A percentile compares a stretch with the other conserved stretches of the same genome.
Evolutionary conservation across 2,888 invertebrate species (phyloP).

Genomic region (Suillia variegata): DNA sequence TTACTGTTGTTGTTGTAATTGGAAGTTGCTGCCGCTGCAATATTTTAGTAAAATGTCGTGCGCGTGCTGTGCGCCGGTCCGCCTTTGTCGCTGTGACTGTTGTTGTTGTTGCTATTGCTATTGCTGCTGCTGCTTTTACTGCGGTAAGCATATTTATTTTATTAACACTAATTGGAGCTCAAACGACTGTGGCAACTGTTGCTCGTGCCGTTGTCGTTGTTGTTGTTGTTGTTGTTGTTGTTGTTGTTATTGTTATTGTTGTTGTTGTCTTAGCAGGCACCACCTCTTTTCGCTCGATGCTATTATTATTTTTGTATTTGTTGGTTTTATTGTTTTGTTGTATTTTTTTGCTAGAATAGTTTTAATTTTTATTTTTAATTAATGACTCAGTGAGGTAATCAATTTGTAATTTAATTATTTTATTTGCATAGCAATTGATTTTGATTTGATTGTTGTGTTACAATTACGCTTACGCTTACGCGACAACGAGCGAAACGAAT

Average conservation of each 20-base stretch:
- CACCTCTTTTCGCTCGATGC: too few species aligned
- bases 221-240: neutral
- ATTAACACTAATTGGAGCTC: constrained; percentile 16
- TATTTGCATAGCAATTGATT: constrained; percentile 54
- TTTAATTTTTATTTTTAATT: constrained; percentile 38
- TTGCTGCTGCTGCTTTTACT: constrained; percentile 2
- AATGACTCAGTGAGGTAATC: constrained; percentile 55
- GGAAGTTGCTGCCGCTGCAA: neutral
- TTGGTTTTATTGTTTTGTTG: neutral
- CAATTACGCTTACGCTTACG: neutral
- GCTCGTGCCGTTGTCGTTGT: neutral
- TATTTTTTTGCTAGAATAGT: neutral
- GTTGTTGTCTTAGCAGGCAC: constrained; percentile 12
- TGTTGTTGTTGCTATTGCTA: neutral
- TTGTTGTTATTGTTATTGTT: constrained; percentile 9
- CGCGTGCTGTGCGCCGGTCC: neutral
- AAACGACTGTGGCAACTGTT: too few species aligned
- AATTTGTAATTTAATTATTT: constrained; percentile 55
- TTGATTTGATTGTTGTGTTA: constrained; percentile 48
- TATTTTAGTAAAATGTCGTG: neutral
- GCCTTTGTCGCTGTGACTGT: neutral
- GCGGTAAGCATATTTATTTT: constrained; percentile 17
- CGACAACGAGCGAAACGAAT: too few species aligned
- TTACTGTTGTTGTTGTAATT: neutral
- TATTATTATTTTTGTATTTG: too few species aligned